These are phyloP conservation scores for Thecocarcelia acutangulata DNA, from an alignment of 2,888 invertebrate genomes.

Conservation along the genomic window DNA sequence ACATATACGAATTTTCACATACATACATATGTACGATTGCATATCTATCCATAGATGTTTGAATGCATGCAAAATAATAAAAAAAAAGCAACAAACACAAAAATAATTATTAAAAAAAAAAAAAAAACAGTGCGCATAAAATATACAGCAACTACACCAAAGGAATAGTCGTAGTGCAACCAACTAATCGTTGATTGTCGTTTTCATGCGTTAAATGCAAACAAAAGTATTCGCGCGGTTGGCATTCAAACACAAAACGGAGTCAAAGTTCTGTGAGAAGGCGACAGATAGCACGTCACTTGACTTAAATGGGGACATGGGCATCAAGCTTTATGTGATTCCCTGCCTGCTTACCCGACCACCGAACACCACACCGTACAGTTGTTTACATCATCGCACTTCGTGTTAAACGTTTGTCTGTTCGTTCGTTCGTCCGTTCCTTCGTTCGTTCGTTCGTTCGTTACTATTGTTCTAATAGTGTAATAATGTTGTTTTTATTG, in stretches of 20 bases:
- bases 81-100: constrained; percentile 26
- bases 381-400: constrained; percentile 67
- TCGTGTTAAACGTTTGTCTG: constrained; percentile 50
- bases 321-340: constrained; percentile 76
- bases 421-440: constrained; percentile 25
- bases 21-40: constrained; percentile 12
- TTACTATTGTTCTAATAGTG: constrained; percentile 69
- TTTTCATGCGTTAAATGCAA: constrained; percentile 68
- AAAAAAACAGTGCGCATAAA: constrained; percentile 21
- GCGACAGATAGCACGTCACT: constrained; percentile 81
- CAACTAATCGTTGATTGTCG: constrained; percentile 67
- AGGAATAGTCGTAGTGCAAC: constrained; percentile 59
- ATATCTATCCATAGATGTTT: constrained; percentile 2
- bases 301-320: constrained; percentile 81
- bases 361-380: constrained; percentile 48
- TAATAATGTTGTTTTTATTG: constrained; percentile 45
- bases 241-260: constrained; percentile 79
- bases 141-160: constrained; percentile 6
- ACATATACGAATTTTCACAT: background rate
- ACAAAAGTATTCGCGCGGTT: constrained; percentile 71
- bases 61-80: background rate
- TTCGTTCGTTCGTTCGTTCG: constrained; percentile 33
- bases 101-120: too few species aligned
- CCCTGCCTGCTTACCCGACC: constrained; percentile 60
- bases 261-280: constrained; percentile 81